These are phyloP conservation scores for Xenopus petersii DNA, from an alignment of 2,797 vertebrate species.

Conservation along the genomic window DNA sequence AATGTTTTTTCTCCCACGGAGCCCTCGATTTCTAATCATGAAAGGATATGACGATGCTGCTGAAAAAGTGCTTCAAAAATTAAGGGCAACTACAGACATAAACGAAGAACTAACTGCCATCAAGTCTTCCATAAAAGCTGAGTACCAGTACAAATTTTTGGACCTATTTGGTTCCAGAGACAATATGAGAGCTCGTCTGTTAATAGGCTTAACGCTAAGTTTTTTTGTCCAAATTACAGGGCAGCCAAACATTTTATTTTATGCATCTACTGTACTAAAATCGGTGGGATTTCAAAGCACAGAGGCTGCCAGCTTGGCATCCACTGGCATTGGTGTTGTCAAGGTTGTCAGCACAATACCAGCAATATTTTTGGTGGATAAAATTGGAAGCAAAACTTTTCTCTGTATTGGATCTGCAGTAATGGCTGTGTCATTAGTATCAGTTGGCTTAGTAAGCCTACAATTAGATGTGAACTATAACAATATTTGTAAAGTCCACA, in stretches of 20 bases:
- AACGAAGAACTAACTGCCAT: conserved; percentile 79
- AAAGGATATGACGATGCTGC: conserved; percentile 77
- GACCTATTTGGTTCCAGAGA: conserved; percentile 84
- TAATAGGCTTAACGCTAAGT: conserved; percentile 80
- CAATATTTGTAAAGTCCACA: conserved; percentile 74
- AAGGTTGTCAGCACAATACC: conserved; percentile 88
- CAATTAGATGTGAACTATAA: conserved; percentile 81
- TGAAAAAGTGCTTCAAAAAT: conserved; percentile 70
- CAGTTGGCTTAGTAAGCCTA: conserved; percentile 76
- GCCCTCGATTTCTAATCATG: conserved; percentile 88
- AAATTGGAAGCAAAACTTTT: conserved; percentile 86
- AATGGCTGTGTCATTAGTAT: conserved; percentile 79
- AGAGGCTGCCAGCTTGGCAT: conserved; percentile 86
- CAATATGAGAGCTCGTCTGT: conserved; percentile 83
- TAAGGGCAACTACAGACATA: conserved; percentile 69
- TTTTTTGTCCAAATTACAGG: conserved; percentile 92
- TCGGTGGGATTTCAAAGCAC: conserved; percentile 90
- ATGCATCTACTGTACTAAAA: conserved; percentile 87
- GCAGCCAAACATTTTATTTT: conserved; percentile 91
- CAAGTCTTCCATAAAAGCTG: conserved; percentile 81
- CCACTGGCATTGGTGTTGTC: conserved; percentile 86
- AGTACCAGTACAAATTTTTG: conserved; percentile 78
- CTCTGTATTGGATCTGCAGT: conserved; percentile 81
- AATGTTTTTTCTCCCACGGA: conserved; percentile 84
- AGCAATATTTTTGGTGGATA: conserved; percentile 84